These are phyloP conservation scores for Leucosticte australis DNA, from an alignment of 2,113 vertebrate species.

Conservation along the genomic window DNA sequence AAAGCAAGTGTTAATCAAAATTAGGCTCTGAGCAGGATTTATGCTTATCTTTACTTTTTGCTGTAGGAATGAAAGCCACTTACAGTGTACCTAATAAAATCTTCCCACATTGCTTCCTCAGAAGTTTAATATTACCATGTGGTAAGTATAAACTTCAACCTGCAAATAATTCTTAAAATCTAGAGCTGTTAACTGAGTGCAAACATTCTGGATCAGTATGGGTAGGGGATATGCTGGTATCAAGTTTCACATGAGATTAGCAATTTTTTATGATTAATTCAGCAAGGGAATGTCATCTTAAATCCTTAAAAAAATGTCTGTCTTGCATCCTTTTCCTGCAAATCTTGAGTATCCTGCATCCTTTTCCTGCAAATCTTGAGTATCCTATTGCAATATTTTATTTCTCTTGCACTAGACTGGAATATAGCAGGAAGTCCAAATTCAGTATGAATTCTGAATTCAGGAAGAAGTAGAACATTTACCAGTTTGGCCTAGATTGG, in stretches of 20 bases:
- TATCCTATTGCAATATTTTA: neutral
- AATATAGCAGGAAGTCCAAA: neutral
- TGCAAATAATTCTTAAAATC: slow-evolving; percentile 13
- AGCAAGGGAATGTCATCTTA: neutral
- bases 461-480: neutral
- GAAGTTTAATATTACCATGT: slow-evolving; percentile 21
- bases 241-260: neutral
- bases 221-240: neutral
- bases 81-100: slow-evolving; percentile 5
- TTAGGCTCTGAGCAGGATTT: neutral
- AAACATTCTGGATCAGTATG: neutral
- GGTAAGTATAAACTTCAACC: neutral
- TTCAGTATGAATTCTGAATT: neutral
- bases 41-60: neutral
- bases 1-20: neutral
- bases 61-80: neutral
- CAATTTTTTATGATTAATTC: slow-evolving; percentile 31
- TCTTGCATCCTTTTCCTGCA: neutral
- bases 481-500: neutral
- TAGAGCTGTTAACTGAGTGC: neutral
- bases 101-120: neutral
- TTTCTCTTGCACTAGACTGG: neutral
- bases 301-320: slow-evolving; percentile 16
- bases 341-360: neutral
- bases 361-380: neutral